Conservation (phyloP, 1,140 invertebrate genomes). For the Whitmania pigra region DNA sequence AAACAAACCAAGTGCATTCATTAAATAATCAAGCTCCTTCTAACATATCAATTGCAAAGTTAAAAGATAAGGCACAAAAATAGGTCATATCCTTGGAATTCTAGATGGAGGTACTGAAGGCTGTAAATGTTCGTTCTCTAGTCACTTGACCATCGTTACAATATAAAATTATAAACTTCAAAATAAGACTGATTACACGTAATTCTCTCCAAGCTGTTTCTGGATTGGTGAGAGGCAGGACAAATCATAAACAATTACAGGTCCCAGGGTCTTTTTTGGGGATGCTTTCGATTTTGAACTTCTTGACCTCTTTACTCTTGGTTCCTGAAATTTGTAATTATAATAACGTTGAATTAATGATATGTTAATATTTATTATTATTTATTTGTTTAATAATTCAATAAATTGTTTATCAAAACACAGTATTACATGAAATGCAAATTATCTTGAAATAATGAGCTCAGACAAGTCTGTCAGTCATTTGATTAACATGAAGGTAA, state of each 20-base stretch:
- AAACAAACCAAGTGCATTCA: constrained; percentile 26
- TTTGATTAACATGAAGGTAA: no score
- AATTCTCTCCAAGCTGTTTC: constrained; percentile 66
- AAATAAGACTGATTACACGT: constrained; percentile 49
- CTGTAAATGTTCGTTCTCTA: not conserved
- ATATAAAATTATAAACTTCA: no score
- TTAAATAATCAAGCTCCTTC: no score
- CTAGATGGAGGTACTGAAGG: not conserved
- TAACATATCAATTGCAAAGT: no score
- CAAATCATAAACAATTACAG: constrained; percentile 65
- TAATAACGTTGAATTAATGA: no score
- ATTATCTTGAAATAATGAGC: no score
- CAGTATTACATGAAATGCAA: no score
- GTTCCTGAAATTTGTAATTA: constrained; percentile 3
- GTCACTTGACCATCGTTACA: no score
- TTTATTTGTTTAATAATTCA: no score
- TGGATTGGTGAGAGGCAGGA: constrained; percentile 62
- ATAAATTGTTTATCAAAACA: no score
- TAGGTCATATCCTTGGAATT: not conserved
- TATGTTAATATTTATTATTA: no score
- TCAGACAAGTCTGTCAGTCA: no score
- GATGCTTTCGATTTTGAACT: constrained; percentile 26
- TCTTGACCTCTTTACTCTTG: not conserved
- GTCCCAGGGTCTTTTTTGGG: constrained; percentile 41
- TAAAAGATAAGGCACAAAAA: constrained; percentile 5